phyloP scores from a whole-genome alignment of 2,113 vertebrate genomes.

The Gracilinanus agilis region DNA sequence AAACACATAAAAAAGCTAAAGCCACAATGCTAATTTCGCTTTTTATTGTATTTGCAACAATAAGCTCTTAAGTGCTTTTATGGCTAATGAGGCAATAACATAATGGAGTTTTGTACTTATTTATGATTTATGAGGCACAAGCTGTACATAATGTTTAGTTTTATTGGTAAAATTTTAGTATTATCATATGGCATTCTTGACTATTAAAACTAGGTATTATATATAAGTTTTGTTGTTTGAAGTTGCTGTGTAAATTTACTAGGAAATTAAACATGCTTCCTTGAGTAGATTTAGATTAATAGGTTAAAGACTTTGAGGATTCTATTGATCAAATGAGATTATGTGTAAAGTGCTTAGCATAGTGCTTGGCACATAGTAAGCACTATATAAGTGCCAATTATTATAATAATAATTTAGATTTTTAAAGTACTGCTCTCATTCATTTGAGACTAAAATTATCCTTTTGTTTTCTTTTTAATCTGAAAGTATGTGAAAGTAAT shows the following conservation, averaged over 20 bases:
- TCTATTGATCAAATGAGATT: not conserved
- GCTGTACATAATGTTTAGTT: constrained; percentile 42
- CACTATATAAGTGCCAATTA: not conserved
- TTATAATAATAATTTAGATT: not conserved
- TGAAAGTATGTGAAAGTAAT: too few species aligned
- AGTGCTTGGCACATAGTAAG: not conserved
- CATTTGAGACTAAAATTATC: not conserved
- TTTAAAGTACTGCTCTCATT: not conserved
- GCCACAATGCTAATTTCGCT: not conserved
- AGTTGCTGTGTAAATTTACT: not conserved
- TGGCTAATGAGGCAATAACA: constrained; percentile 21
- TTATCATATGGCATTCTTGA: constrained; percentile 23
- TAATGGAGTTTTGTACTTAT: constrained; percentile 40
- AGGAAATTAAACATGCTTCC: constrained; percentile 45
- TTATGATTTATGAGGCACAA: constrained; percentile 9
- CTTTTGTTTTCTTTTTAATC: not conserved
- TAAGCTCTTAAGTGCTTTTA: constrained; percentile 35
- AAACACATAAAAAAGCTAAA: not conserved
- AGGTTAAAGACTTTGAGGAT: not conserved
- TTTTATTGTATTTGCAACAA: not conserved
- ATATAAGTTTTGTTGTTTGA: not conserved
- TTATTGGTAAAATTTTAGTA: constrained; percentile 32
- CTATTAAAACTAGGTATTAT: constrained; percentile 51
- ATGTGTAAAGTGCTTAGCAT: not conserved
- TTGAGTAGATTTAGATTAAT: constrained; percentile 23